phyloP scores from a whole-genome alignment of 2,113 vertebrate species.

The Pluvialis apricaria region DNA sequence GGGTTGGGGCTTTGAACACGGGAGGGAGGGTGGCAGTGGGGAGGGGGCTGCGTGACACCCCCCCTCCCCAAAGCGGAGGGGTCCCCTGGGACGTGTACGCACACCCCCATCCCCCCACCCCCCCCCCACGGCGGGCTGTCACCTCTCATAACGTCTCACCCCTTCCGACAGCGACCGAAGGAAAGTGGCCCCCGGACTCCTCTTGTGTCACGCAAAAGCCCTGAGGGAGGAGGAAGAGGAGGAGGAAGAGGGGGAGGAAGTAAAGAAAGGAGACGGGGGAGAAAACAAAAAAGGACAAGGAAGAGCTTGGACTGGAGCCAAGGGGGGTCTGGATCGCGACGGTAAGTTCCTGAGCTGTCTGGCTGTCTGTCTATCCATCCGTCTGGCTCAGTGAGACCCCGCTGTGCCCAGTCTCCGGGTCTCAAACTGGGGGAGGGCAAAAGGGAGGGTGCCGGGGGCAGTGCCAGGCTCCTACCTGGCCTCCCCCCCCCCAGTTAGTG shows the following conservation, averaged over 20 bases:
- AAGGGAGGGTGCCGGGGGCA: not conserved
- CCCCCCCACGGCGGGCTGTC: not conserved
- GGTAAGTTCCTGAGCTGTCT: not conserved
- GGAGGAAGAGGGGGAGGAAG: not conserved
- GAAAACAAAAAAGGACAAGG: not conserved
- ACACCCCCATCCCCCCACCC: too few species aligned
- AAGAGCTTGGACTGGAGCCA: not conserved
- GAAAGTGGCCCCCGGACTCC: not conserved
- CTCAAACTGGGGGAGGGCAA: not conserved
- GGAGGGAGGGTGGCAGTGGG: not conserved
- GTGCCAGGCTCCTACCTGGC: not conserved
- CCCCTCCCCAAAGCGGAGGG: not conserved
- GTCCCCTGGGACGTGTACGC: not conserved
- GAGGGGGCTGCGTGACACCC: not conserved
- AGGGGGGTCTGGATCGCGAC: not conserved
- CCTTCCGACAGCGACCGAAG: not conserved
- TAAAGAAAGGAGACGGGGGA: not conserved
- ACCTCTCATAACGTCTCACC: not conserved
- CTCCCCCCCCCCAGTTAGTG: not conserved
- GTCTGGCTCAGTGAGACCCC: not conserved
- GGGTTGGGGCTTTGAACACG: not conserved
- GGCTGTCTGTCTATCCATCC: not conserved
- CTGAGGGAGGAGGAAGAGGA: constrained; percentile 14
- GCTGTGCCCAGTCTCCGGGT: not conserved
- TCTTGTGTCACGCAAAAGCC: not conserved